Evolutionary conservation across 2,888 invertebrate genomes (phyloP).

Genomic region (Cerceris rybyensis): DNA sequence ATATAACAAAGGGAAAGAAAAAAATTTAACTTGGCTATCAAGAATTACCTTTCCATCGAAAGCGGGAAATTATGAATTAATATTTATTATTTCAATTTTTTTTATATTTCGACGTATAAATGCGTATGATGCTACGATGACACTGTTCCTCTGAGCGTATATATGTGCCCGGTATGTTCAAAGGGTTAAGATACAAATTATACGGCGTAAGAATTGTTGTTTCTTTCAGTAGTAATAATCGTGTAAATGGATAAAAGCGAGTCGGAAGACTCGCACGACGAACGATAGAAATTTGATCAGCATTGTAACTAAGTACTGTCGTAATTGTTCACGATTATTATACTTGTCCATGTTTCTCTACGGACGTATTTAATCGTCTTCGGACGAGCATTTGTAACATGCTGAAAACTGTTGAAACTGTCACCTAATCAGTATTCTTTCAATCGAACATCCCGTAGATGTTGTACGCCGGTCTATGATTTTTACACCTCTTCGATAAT

Average conservation of each 20-base stretch:
- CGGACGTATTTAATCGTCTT: slow-evolving; percentile 22
- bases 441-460: slow-evolving; percentile 52
- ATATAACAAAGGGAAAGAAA: no score
- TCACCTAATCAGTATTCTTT: slow-evolving; percentile 63
- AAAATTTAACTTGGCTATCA: no score
- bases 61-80: no score
- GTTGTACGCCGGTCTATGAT: slow-evolving; percentile 58
- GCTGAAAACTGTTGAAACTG: slow-evolving; percentile 36
- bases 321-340: slow-evolving; percentile 46
- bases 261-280: slow-evolving; percentile 30
- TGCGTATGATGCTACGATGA: no score
- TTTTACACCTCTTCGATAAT: slow-evolving; percentile 63
- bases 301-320: slow-evolving; percentile 44
- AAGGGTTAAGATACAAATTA: no score
- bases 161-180: no score
- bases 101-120: no score
- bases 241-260: background rate
- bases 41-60: no score
- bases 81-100: no score
- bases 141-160: no score
- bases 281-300: slow-evolving; percentile 39
- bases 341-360: slow-evolving; percentile 24
- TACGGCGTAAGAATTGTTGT: no score
- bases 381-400: slow-evolving; percentile 46
- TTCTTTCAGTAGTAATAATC: background rate